Conservation (phyloP, 2,113 vertebrate species). For the Hemibagrus wyckioides region DNA sequence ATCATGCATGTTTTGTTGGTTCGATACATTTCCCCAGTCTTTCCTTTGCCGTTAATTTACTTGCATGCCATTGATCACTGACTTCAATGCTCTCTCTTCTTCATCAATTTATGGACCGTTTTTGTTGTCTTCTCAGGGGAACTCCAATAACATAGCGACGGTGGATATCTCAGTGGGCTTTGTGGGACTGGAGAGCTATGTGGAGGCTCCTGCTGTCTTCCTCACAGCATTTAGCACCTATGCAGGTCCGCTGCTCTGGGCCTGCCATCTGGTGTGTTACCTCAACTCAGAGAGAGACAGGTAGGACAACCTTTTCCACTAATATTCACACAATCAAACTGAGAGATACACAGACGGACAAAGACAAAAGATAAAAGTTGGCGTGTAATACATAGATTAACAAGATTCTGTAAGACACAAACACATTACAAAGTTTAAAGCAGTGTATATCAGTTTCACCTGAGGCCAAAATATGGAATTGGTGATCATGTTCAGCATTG, state of each 20-base stretch:
- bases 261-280: constrained; percentile 85
- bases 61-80: constrained; percentile 8
- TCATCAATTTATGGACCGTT: background rate
- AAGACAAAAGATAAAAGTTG: background rate
- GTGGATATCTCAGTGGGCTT: constrained; percentile 94
- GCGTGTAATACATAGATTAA: background rate
- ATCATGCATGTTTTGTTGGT: constrained; percentile 26
- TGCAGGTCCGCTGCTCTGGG: constrained; percentile 89
- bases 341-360: background rate
- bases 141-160: constrained; percentile 92
- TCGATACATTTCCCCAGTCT: background rate
- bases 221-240: constrained; percentile 88
- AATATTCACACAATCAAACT: background rate
- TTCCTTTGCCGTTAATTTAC: background rate
- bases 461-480: no score
- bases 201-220: constrained; percentile 85
- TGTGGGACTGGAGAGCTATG: constrained; percentile 86
- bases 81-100: background rate
- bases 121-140: constrained; percentile 79
- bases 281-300: constrained; percentile 82
- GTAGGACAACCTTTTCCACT: constrained; percentile 64
- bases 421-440: background rate
- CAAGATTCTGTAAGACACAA: background rate
- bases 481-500: no score
- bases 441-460: background rate